phyloP scores from a whole-genome alignment of 1,140 invertebrate species.

The Drosophila rhopaloa region DNA sequence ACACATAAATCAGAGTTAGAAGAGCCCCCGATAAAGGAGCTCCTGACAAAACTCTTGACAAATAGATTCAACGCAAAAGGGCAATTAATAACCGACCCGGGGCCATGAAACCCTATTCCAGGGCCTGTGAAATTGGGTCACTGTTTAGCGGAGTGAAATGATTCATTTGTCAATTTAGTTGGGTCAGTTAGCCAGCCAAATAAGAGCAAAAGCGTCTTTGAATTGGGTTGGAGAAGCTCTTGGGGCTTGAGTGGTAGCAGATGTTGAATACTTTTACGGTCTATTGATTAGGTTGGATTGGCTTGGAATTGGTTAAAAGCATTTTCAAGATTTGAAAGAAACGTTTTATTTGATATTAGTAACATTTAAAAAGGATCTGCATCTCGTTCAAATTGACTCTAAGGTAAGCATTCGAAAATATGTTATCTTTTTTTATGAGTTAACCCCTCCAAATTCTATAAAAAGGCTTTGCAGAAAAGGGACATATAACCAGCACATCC shows the following conservation, averaged over 20 bases:
- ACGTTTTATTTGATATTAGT: background rate
- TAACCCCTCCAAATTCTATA: no score
- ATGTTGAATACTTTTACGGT: background rate
- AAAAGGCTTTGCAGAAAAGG: no score
- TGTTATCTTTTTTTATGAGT: no score
- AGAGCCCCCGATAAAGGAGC: constrained; percentile 37
- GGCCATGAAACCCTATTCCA: background rate
- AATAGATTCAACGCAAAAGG: constrained; percentile 57
- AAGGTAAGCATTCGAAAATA: no score
- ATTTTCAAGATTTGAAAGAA: constrained; percentile 4
- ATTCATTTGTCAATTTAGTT: constrained; percentile 47
- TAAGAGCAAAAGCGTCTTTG: background rate
- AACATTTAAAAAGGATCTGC: no score
- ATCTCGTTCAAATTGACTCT: no score
- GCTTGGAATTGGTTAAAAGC: background rate
- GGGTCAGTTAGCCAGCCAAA: constrained; percentile 28
- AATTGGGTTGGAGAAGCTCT: constrained; percentile 4
- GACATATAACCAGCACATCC: no score
- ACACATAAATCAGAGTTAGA: constrained; percentile 58
- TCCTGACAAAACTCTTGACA: constrained; percentile 45
- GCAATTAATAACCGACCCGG: constrained; percentile 48
- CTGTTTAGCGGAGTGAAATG: constrained; percentile 43
- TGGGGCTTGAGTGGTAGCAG: constrained; percentile 6
- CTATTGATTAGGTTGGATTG: constrained; percentile 3
- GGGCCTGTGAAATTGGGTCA: constrained; percentile 28